Evolutionary conservation across 2,113 vertebrate species (phyloP).

Genomic region (Pseudolaguvia tuberculata): DNA sequence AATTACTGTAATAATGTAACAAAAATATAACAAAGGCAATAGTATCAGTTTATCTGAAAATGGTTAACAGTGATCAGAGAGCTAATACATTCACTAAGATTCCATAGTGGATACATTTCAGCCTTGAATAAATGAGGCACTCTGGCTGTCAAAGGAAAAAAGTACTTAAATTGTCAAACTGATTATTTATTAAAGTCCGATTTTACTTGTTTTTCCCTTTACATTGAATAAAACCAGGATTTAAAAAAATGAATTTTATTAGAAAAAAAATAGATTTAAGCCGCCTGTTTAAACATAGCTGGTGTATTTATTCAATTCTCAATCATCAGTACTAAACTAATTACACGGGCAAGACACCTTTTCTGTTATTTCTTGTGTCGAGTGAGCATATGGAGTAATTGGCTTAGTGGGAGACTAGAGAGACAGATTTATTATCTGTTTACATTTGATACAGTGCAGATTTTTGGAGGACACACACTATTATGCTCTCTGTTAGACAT

Average conservation of each 20-base stretch:
- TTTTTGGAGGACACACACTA: constrained; percentile 17
- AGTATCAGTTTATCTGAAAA: no score
- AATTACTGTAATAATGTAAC: no score
- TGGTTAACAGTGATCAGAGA: neutral
- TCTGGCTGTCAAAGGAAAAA: neutral
- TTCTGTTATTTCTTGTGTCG: constrained; percentile 12
- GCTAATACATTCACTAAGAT: no score
- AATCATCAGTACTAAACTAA: constrained; percentile 16
- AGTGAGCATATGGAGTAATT: constrained; percentile 51
- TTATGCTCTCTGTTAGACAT: constrained; percentile 41
- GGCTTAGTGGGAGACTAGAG: constrained; percentile 39
- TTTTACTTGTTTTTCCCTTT: neutral
- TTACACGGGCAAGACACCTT: constrained; percentile 12
- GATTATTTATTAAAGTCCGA: neutral
- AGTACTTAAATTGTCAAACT: neutral
- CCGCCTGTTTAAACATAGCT: neutral
- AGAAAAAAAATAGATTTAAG: neutral
- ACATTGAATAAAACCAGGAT: neutral
- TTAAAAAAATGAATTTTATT: neutral
- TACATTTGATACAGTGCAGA: constrained; percentile 48
- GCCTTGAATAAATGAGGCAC: neutral
- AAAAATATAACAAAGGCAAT: no score
- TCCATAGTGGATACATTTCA: neutral
- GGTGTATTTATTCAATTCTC: neutral
- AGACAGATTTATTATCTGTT: constrained; percentile 53